A percentile compares a stretch with the other conserved stretches of the same genome.
phyloP scores from a whole-genome alignment of 2,797 vertebrate species.

The Percopsis omiscomaycus region DNA sequence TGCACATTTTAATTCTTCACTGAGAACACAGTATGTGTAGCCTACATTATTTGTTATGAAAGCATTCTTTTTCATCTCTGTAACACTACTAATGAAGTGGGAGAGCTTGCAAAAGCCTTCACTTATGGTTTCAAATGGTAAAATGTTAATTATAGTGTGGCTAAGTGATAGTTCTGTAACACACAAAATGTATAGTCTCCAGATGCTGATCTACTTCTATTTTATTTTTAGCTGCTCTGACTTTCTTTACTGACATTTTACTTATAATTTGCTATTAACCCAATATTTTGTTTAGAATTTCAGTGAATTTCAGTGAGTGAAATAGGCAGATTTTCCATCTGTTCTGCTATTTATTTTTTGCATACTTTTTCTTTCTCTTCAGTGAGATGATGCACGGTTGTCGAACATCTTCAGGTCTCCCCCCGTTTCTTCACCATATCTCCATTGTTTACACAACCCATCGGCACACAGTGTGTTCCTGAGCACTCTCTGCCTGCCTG shows the following conservation, averaged over 20 bases:
- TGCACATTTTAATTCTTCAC: not conserved
- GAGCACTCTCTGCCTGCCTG: slow-evolving; percentile 3
- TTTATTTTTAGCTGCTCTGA: not conserved
- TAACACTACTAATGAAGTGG: slow-evolving; percentile 33
- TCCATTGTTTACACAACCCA: slow-evolving; percentile 35
- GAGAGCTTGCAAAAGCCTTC: slow-evolving; percentile 32
- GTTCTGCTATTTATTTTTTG: not conserved
- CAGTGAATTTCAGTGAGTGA: no score
- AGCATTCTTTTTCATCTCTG: slow-evolving; percentile 45
- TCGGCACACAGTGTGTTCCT: slow-evolving; percentile 39
- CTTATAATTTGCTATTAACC: no score
- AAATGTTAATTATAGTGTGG: slow-evolving; percentile 16
- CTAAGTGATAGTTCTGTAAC: not conserved
- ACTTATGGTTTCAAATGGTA: slow-evolving; percentile 31
- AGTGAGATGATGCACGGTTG: slow-evolving; percentile 55
- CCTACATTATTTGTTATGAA: slow-evolving; percentile 28
- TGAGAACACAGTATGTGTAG: not conserved
- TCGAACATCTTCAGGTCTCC: slow-evolving; percentile 37
- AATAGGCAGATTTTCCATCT: no score
- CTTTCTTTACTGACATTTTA: slow-evolving; percentile 8
- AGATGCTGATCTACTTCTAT: slow-evolving; percentile 9
- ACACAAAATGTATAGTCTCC: not conserved
- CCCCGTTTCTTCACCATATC: slow-evolving; percentile 32
- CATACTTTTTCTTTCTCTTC: slow-evolving; percentile 14
- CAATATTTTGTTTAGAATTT: no score